These are phyloP conservation scores for Mylabris sibirica DNA, from an alignment of 2,888 invertebrate genomes.

Conservation along the genomic window DNA sequence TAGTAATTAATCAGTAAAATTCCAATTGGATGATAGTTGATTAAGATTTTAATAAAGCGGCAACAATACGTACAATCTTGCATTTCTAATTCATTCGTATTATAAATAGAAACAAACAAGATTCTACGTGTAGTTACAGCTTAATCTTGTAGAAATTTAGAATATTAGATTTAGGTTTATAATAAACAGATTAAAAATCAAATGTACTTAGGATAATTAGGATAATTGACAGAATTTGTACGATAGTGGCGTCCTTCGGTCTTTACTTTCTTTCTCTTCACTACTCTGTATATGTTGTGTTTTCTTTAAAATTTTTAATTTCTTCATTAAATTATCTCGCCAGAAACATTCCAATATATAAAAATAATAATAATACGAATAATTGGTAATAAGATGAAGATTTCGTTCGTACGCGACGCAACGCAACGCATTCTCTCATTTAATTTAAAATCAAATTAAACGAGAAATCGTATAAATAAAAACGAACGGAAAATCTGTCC, in stretches of 20 bases:
- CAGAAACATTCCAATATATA: not conserved
- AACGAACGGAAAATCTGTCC: not conserved
- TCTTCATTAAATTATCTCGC: not conserved
- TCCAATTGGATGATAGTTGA: conserved; percentile 9
- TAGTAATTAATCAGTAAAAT: conserved; percentile 14
- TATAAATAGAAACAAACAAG: not conserved
- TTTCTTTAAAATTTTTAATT: not conserved
- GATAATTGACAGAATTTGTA: conserved; percentile 38
- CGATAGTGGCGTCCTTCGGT: conserved; percentile 52
- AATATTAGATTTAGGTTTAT: not conserved
- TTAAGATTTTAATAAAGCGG: not conserved
- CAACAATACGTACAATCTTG: not conserved
- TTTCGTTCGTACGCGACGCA: not conserved
- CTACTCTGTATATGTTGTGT: not conserved
- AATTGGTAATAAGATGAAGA: conserved; percentile 20
- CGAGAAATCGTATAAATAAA: not conserved
- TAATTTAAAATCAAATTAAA: not conserved
- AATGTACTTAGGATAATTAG: conserved; percentile 12
- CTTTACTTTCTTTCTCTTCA: conserved; percentile 20
- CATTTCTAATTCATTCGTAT: not conserved
- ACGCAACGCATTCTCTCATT: no score
- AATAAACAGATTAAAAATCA: not conserved
- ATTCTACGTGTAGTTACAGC: not conserved
- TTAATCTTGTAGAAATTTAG: conserved; percentile 9
- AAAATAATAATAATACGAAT: no score